Percentiles rank a stretch among this genome's conserved stretches.
These are phyloP conservation scores for Drosophila atripex DNA, from an alignment of 2,888 invertebrate species.

Conservation along the genomic window DNA sequence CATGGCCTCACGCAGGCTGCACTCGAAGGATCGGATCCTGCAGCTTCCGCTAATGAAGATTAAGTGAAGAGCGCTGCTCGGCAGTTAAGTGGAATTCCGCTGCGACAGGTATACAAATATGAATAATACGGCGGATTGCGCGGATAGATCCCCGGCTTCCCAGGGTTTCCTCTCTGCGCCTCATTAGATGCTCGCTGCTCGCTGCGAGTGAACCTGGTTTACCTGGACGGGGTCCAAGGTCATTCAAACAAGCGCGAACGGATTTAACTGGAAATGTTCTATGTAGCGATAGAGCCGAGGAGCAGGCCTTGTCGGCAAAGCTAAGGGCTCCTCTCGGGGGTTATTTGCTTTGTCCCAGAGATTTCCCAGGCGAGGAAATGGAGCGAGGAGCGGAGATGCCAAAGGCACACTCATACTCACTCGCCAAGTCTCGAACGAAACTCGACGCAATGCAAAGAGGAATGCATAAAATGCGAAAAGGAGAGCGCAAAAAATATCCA, in stretches of 20 bases:
- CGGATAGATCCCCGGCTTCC: slow-evolving; percentile 9
- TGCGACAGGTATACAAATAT: slow-evolving; percentile 62
- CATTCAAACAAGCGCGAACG: slow-evolving; percentile 63
- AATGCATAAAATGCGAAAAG: slow-evolving; percentile 67
- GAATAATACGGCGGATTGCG: slow-evolving; percentile 18
- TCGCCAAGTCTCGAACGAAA: slow-evolving; percentile 44
- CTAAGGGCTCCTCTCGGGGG: slow-evolving; percentile 7
- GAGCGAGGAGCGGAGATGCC: slow-evolving; percentile 33
- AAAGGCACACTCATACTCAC: slow-evolving; percentile 7
- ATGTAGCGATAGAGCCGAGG: slow-evolving; percentile 9
- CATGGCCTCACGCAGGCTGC: slow-evolving; percentile 52
- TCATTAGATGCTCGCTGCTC: slow-evolving; percentile 62
- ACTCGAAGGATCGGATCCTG: background rate
- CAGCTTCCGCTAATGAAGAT: slow-evolving; percentile 60
- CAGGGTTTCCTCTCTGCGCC: slow-evolving; percentile 50
- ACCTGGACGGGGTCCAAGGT: slow-evolving; percentile 69
- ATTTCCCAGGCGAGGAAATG: slow-evolving; percentile 72
- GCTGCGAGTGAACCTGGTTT: slow-evolving; percentile 65
- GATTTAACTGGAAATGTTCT: slow-evolving; percentile 65
- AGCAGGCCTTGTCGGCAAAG: slow-evolving; percentile 26
- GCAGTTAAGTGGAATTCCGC: slow-evolving; percentile 45
- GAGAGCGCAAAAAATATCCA: slow-evolving; percentile 43
- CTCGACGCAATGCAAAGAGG: slow-evolving; percentile 60
- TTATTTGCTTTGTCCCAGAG: slow-evolving; percentile 45
- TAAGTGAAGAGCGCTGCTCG: slow-evolving; percentile 46